Evolutionary conservation across 2,888 invertebrate species (phyloP).

Genomic region (Apodemia hepburni): DNA sequence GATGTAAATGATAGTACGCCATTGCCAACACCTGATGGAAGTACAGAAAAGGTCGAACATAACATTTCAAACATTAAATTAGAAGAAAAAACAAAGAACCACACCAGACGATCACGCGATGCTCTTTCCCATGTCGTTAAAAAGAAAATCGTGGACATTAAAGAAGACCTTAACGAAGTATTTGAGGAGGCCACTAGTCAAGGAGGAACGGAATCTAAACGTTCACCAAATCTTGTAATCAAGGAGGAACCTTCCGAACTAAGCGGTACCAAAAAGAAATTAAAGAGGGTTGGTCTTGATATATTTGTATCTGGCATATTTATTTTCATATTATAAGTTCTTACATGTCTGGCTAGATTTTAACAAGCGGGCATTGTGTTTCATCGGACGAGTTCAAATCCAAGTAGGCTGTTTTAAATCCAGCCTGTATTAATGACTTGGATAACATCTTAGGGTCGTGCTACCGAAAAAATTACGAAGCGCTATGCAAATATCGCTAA

Average conservation of each 20-base stretch:
- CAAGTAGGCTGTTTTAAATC: background rate
- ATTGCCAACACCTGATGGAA: constrained; percentile 52
- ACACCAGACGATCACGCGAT: constrained; percentile 26
- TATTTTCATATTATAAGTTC: background rate
- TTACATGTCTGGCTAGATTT: too few species aligned
- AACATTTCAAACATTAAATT: constrained; percentile 36
- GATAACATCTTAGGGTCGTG: too few species aligned
- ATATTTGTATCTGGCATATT: background rate
- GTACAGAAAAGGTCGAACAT: constrained; percentile 41
- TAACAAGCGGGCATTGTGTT: too few species aligned
- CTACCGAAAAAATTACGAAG: too few species aligned
- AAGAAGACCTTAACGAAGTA: constrained; percentile 48
- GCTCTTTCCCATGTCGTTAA: constrained; percentile 34
- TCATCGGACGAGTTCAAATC: background rate
- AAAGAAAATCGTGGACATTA: constrained; percentile 51
- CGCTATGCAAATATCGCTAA: too few species aligned
- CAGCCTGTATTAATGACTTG: background rate
- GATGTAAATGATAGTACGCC: constrained; percentile 52
- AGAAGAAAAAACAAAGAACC: constrained; percentile 36
- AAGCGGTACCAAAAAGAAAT: constrained; percentile 45
- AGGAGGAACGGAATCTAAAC: constrained; percentile 24
- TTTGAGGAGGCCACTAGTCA: constrained; percentile 36
- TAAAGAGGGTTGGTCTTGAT: constrained; percentile 58
- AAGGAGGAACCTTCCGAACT: constrained; percentile 19
- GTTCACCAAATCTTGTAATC: constrained; percentile 31